Conservation (phyloP, 2,888 invertebrate genomes). For the Augochlorella aurata region DNA sequence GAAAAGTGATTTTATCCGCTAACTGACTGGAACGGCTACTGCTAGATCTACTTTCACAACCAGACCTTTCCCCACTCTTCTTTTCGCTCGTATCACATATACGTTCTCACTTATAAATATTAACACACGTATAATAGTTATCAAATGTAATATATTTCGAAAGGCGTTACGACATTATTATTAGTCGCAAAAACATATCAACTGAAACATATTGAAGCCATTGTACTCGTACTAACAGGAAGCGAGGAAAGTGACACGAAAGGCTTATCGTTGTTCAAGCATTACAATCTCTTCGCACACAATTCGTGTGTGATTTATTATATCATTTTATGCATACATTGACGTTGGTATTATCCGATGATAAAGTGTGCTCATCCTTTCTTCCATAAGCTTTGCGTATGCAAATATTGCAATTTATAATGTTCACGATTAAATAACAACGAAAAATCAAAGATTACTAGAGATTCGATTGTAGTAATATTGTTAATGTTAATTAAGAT, state of each 20-base stretch:
- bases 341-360: neutral
- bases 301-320: neutral
- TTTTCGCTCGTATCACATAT: neutral
- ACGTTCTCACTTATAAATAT: neutral
- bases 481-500: no score
- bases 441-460: neutral
- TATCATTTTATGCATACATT: neutral
- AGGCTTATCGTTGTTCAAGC: neutral
- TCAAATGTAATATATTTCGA: neutral
- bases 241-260: neutral
- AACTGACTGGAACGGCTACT: neutral
- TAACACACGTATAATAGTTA: neutral
- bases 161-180: neutral
- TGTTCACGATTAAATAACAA: neutral
- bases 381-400: neutral
- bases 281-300: neutral
- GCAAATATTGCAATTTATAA: neutral
- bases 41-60: conserved; percentile 11
- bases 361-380: neutral
- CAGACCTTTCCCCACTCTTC: conserved; percentile 11
- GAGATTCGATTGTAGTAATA: no score
- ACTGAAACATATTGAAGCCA: neutral
- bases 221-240: no score
- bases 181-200: neutral
- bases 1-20: neutral